phyloP scores from a whole-genome alignment of 2,797 vertebrate genomes.

The Argya squamiceps region DNA sequence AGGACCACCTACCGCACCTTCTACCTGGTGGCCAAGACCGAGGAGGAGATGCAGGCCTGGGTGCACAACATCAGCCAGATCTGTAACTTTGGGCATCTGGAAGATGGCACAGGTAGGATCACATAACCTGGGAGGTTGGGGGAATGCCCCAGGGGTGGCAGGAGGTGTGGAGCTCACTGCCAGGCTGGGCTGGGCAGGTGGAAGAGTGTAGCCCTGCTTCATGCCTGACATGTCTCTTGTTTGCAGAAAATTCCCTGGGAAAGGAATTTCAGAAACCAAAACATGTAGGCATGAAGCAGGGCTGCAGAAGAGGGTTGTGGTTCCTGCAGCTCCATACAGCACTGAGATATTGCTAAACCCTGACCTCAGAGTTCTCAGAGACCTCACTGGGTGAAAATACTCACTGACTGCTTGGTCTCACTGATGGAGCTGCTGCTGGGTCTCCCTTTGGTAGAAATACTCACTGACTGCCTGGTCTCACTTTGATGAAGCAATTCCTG shows the following conservation, averaged over 20 bases:
- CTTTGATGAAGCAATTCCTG: background rate
- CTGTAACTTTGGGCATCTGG: conserved; percentile 87
- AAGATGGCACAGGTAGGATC: conserved; percentile 85
- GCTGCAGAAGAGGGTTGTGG: background rate
- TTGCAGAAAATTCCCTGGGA: too few species aligned
- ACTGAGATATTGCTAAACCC: background rate
- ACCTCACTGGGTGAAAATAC: background rate
- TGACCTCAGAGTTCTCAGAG: background rate
- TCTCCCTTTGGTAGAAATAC: too few species aligned
- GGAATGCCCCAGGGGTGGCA: background rate
- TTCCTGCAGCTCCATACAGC: background rate
- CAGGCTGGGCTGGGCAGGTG: background rate
- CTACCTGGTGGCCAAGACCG: conserved; percentile 96
- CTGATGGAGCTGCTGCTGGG: too few species aligned
- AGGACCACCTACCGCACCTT: conserved; percentile 90
- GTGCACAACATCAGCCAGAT: conserved; percentile 92
- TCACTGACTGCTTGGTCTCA: too few species aligned
- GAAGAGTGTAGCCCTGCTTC: too few species aligned
- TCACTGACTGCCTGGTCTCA: background rate
- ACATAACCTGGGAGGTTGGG: background rate
- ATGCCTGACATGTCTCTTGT: too few species aligned
- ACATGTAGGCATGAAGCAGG: too few species aligned
- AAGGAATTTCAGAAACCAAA: too few species aligned
- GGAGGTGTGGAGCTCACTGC: background rate
- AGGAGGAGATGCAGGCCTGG: conserved; percentile 96